Evolutionary conservation across 2,888 invertebrate genomes (phyloP).

Genomic region (Cataglyphis rosenhaueri): DNA sequence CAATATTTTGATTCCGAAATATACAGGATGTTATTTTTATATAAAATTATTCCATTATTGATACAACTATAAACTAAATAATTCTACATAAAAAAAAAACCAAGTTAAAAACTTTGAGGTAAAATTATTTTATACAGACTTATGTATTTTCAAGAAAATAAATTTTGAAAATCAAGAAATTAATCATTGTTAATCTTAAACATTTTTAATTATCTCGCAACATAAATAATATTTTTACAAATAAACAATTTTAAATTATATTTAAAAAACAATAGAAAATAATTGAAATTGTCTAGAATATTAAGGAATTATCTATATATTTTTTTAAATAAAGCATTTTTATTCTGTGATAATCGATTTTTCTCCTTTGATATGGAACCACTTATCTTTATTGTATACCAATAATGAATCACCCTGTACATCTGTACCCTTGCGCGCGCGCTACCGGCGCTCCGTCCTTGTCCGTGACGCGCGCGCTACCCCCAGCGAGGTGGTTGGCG

Average conservation of each 20-base stretch:
- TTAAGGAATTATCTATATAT: not conserved
- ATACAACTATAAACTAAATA: not conserved
- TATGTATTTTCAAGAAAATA: not conserved
- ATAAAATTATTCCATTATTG: not conserved
- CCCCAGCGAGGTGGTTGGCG: constrained; percentile 69
- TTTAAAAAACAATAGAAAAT: not conserved
- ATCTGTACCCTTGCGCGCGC: constrained; percentile 40
- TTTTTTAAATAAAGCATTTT: not conserved
- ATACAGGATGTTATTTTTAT: not conserved
- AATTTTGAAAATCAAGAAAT: not conserved
- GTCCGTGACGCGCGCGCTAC: constrained; percentile 59
- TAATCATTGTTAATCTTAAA: not conserved
- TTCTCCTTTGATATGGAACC: not conserved
- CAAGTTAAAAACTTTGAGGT: not conserved
- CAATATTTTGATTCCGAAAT: not conserved
- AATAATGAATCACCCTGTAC: constrained; percentile 28
- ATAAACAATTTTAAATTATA: not conserved
- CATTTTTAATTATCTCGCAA: not conserved
- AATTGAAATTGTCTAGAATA: not conserved
- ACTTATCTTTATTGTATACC: not conserved
- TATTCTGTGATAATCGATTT: not conserved
- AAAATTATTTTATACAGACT: not conserved
- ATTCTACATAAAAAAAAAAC: not conserved
- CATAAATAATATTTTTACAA: not conserved
- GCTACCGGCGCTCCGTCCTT: constrained; percentile 46